Evolutionary conservation across 2,113 vertebrate genomes (phyloP), one percentile per base, ranked within the genome.

Genomic region (Hydrochoerus hydrochaeris): DNA sequence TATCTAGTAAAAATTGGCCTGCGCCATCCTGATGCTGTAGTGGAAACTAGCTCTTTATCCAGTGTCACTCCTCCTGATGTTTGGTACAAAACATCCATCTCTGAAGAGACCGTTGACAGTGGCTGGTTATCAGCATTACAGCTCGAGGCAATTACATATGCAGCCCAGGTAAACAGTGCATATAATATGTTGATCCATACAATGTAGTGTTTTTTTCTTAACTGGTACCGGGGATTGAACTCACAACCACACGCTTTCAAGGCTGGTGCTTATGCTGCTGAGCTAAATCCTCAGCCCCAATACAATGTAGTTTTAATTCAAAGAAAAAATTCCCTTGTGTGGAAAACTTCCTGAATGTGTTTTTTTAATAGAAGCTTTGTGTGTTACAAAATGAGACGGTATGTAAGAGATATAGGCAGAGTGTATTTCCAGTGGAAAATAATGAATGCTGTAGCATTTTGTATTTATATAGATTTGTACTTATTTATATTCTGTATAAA

Each of bases 41-140:
- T 99, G 97, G 99, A 99, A 98, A 99, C 99, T 90, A 99, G 99
- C 89, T 99, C 99, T 0, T 98, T 99, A 78, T 99, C 99, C 96
- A 99, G 99, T 16, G 99, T 99, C 32, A 99, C 97, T 57, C 99
- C 99, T 85, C 99, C 99, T 44, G 99, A 99, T 73, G 99, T 99
- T 84, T 99, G 99, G 99, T 99, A 99, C 98, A 98, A 99, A 96
- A 98, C 99, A 7, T 99, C 99, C 71, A 99, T 99, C 98, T 99
- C 99, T 57, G 99, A 99, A 96, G 99, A 99, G 97, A 99, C 98
- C n/a, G 99, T 99, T 52, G 99, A 99, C 86, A 99, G 98, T 35
- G 99, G 99, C 92, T 99, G 99, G 99, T 94, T 99, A 67, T 99
- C 99, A 28, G 99, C 99, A 20, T 98, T 99, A 98, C 99, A 99